These are phyloP conservation scores for Phalanger gymnotis DNA, from an alignment of 2,797 vertebrate species.

Conservation along the genomic window DNA sequence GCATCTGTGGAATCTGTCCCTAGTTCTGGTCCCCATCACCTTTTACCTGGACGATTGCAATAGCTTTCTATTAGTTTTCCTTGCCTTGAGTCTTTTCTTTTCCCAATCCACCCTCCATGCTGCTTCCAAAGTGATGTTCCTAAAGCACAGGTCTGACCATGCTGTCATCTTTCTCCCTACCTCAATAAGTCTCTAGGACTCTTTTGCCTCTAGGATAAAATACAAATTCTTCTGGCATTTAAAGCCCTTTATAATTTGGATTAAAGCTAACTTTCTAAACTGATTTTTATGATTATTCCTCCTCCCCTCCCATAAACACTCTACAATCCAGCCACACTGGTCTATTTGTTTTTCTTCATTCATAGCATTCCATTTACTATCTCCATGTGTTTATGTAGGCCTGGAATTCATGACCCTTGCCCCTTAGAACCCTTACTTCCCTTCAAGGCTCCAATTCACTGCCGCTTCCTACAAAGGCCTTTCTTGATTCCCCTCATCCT, in stretches of 20 bases:
- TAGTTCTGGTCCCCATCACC: neutral
- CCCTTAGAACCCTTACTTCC: neutral
- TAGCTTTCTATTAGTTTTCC: neutral
- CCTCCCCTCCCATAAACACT: neutral
- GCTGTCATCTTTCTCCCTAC: neutral
- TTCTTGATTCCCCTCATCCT: neutral
- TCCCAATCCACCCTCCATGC: neutral
- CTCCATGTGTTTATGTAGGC: neutral
- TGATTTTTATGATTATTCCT: neutral
- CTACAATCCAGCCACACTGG: neutral
- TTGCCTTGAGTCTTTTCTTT: neutral
- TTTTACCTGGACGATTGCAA: neutral
- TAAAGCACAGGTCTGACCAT: neutral
- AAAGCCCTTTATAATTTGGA: neutral
- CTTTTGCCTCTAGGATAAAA: neutral
- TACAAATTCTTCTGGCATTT: neutral
- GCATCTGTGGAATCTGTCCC: neutral
- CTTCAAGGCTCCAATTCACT: neutral
- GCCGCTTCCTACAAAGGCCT: neutral
- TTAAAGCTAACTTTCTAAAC: neutral
- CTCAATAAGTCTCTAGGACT: neutral
- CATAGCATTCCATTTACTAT: neutral
- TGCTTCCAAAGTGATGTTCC: neutral
- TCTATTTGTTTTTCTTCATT: neutral
- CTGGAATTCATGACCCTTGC: neutral